These are phyloP conservation scores for Drosophila repletoides DNA, from an alignment of 1,140 invertebrate genomes.

Conservation along the genomic window DNA sequence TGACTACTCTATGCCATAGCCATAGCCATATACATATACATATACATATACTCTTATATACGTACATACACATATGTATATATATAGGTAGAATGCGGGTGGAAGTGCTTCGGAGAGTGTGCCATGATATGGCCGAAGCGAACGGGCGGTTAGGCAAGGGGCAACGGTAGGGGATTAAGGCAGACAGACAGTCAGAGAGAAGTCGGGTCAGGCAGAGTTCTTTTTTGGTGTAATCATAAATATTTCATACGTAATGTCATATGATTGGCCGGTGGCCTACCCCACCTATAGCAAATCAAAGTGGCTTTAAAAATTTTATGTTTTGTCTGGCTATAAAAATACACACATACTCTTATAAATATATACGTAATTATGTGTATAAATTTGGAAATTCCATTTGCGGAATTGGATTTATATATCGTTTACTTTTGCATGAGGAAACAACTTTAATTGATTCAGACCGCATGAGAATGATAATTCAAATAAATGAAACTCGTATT, in stretches of 20 bases:
- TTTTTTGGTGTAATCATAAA: constrained; percentile 53
- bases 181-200: constrained; percentile 4
- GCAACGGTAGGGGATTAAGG: background rate
- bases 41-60: too few relatives aligned
- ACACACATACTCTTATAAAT: constrained; percentile 4
- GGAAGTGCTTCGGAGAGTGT: background rate
- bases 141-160: background rate
- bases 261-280: constrained; percentile 38
- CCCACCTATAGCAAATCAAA: constrained; percentile 56
- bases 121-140: background rate
- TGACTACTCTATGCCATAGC: constrained; percentile 24
- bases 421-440: constrained; percentile 63
- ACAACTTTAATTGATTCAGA: background rate
- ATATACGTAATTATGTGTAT: too few relatives aligned
- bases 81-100: background rate
- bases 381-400: constrained; percentile 40
- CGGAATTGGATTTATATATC: constrained; percentile 68
- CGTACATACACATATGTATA: background rate
- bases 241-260: constrained; percentile 66
- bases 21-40: too few relatives aligned
- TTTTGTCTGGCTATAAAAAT: constrained; percentile 45
- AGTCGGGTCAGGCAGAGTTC: constrained; percentile 11
- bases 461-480: background rate
- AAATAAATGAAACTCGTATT: constrained; percentile 1
- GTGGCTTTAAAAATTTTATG: constrained; percentile 66